A percentile compares a stretch with the other conserved stretches of the same genome.
Conservation (phyloP, 2,888 invertebrate genomes). For the Pseudoips prasinana region DNA sequence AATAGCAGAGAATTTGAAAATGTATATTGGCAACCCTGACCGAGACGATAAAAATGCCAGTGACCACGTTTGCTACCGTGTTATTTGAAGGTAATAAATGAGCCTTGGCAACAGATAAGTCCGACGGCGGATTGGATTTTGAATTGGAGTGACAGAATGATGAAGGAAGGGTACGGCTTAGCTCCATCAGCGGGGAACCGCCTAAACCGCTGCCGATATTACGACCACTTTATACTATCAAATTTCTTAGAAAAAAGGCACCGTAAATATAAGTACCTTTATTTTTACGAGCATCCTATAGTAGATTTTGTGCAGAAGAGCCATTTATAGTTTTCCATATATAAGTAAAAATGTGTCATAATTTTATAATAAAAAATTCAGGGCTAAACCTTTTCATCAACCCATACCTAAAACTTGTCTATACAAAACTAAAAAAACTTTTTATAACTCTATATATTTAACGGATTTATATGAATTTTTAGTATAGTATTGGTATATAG, state of each 20-base stretch:
- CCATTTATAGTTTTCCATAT: too few relatives aligned
- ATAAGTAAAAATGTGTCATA: too few relatives aligned
- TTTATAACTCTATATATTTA: too few relatives aligned
- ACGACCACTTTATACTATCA: constrained; percentile 13
- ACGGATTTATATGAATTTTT: too few relatives aligned
- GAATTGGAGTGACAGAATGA: constrained; percentile 52
- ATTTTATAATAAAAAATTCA: too few relatives aligned
- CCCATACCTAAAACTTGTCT: too few relatives aligned
- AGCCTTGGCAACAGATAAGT: constrained; percentile 34
- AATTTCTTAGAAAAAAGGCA: constrained; percentile 11
- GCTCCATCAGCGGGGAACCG: constrained; percentile 16
- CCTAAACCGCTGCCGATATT: constrained; percentile 15
- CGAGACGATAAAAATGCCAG: background rate
- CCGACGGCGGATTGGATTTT: constrained; percentile 42
- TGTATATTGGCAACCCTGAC: too few relatives aligned
- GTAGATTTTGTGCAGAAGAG: too few relatives aligned
- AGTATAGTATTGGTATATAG: too few relatives aligned
- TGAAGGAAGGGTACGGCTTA: constrained; percentile 40
- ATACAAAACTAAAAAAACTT: too few relatives aligned
- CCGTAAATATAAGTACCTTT: constrained; percentile 7
- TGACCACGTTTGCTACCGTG: constrained; percentile 1
- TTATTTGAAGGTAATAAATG: constrained; percentile 38
- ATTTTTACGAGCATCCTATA: constrained; percentile 1
- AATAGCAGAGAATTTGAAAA: too few relatives aligned
- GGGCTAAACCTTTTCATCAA: too few relatives aligned